Percentiles rank a stretch among this genome's conserved stretches.
phyloP scores from a whole-genome alignment of 2,888 invertebrate genomes.

The Drosophila anomelani region DNA sequence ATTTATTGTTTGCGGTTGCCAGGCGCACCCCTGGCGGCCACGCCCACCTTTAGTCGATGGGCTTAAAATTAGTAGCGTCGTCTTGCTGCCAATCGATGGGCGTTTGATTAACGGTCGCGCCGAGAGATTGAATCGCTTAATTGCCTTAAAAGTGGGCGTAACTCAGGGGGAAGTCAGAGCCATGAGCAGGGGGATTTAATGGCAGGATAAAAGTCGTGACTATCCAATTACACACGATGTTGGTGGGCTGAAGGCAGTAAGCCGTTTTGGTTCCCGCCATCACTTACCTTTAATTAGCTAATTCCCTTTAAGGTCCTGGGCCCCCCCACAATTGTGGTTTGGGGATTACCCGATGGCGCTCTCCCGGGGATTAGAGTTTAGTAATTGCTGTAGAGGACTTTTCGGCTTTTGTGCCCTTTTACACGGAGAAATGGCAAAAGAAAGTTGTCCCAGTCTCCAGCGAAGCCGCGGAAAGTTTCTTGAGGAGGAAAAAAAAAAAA shows the following conservation, averaged over 20 bases:
- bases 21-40: slow-evolving; percentile 46
- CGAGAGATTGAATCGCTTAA: slow-evolving; percentile 67
- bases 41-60: slow-evolving; percentile 47
- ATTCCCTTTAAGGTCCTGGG: slow-evolving; percentile 32
- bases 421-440: slow-evolving; percentile 3
- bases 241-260: slow-evolving; percentile 22
- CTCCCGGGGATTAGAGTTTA: slow-evolving; percentile 42
- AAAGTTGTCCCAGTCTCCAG: slow-evolving; percentile 18
- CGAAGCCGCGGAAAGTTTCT: slow-evolving; percentile 22
- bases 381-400: slow-evolving; percentile 39
- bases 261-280: slow-evolving; percentile 38
- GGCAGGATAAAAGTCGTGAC: slow-evolving; percentile 35
- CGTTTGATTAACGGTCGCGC: slow-evolving; percentile 73
- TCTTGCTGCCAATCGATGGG: slow-evolving; percentile 66
- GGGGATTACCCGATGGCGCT: slow-evolving; percentile 31
- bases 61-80: slow-evolving; percentile 67
- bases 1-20: slow-evolving; percentile 79
- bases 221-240: slow-evolving; percentile 49
- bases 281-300: slow-evolving; percentile 46
- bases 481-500: neutral
- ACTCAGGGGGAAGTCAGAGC: neutral
- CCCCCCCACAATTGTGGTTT: slow-evolving; percentile 29
- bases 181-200: slow-evolving; percentile 48
- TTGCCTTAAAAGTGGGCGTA: slow-evolving; percentile 73
- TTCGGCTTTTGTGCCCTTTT: slow-evolving; percentile 16